Evolutionary conservation across 1,140 invertebrate genomes (phyloP).

Genomic region (Leptopilina clavipes): DNA sequence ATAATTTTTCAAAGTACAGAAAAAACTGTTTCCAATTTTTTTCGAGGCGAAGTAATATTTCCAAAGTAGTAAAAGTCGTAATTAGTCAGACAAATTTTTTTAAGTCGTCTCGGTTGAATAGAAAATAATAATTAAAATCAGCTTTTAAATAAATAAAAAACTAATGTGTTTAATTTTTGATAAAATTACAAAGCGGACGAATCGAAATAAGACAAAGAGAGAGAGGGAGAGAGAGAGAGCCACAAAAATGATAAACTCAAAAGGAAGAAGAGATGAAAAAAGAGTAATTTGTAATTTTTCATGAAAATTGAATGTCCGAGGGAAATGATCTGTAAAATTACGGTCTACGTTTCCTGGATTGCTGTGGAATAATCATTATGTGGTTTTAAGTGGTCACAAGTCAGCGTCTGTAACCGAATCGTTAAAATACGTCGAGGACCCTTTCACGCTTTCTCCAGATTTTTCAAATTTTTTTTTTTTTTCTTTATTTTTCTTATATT

Average conservation of each 20-base stretch:
- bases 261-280: conserved; percentile 14
- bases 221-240: neutral
- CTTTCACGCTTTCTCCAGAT: conserved; percentile 45
- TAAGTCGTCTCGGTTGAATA: too few relatives aligned
- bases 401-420: neutral
- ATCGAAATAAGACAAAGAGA: neutral
- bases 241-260: neutral
- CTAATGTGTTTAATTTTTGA: conserved; percentile 1
- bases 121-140: too few relatives aligned
- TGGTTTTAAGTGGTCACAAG: conserved; percentile 17
- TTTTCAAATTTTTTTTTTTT: neutral
- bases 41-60: too few relatives aligned
- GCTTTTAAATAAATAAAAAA: too few relatives aligned
- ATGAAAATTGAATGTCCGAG: conserved; percentile 46
- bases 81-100: too few relatives aligned
- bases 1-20: too few relatives aligned
- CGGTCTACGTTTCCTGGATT: conserved; percentile 47
- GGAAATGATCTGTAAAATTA: conserved; percentile 57
- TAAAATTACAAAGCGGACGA: conserved; percentile 12
- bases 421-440: neutral
- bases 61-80: too few relatives aligned
- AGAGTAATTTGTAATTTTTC: conserved; percentile 47
- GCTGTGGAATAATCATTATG: conserved; percentile 33
- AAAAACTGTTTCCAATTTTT: too few relatives aligned
- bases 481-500: neutral